phyloP scores from a whole-genome alignment of 2,888 invertebrate species.

The Parnassius apollo region DNA sequence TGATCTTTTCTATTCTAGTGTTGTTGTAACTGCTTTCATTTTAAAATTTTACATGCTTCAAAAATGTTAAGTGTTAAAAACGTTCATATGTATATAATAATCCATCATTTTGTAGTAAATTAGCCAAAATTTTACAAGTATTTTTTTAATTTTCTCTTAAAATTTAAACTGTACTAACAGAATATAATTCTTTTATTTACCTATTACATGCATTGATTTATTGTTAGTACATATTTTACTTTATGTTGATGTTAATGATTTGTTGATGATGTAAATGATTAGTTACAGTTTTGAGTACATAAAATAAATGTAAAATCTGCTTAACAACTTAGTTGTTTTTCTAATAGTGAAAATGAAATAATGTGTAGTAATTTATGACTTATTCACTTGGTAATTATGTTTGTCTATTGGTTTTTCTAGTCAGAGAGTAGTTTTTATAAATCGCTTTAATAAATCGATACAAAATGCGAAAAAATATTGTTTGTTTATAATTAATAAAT shows the following conservation, averaged over 20 bases:
- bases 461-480: slow-evolving; percentile 36
- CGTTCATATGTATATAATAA: not conserved
- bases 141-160: not conserved
- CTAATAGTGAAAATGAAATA: slow-evolving; percentile 16
- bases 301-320: slow-evolving; percentile 13
- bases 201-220: slow-evolving; percentile 9
- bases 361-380: slow-evolving; percentile 9
- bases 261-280: slow-evolving; percentile 9
- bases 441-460: slow-evolving; percentile 75
- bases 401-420: slow-evolving; percentile 66
- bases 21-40: not conserved
- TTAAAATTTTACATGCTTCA: not conserved
- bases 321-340: slow-evolving; percentile 10
- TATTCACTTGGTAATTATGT: slow-evolving; percentile 20
- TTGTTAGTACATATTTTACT: slow-evolving; percentile 4
- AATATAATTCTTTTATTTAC: slow-evolving; percentile 9
- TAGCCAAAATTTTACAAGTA: not conserved
- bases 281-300: too few species aligned
- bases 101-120: not conserved
- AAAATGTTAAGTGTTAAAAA: not conserved
- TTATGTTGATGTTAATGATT: slow-evolving; percentile 6
- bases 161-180: slow-evolving; percentile 14
- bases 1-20: too few species aligned
- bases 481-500: slow-evolving; percentile 15
- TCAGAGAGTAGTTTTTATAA: slow-evolving; percentile 72